These are phyloP conservation scores for Peromyscus californicus DNA, from an alignment of 2,113 vertebrate genomes.

Conservation along the genomic window DNA sequence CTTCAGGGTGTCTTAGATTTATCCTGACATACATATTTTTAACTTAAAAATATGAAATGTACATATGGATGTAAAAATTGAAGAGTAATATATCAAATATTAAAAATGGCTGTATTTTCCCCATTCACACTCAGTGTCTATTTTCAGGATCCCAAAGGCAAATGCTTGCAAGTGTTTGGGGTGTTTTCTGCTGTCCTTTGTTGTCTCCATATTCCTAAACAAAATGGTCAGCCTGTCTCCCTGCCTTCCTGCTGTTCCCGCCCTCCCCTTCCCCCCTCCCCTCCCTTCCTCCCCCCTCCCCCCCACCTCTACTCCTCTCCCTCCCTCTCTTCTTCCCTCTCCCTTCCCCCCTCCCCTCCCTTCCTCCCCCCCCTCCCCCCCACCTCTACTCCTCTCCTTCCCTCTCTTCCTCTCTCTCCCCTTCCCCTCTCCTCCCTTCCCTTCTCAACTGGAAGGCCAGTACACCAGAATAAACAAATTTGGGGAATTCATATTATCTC, in stretches of 20 bases:
- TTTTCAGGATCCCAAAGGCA: neutral
- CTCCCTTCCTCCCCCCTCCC: neutral
- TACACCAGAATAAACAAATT: neutral
- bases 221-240: neutral
- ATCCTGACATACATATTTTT: neutral
- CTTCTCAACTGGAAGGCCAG: neutral
- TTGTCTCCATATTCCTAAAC: neutral
- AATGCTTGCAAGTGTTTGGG: neutral
- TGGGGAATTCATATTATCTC: neutral
- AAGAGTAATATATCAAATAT: neutral
- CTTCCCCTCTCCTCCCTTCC: neutral
- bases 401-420: too few relatives aligned
- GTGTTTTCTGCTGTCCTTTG: neutral
- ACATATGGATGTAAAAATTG: neutral
- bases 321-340: too few relatives aligned
- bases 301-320: accelerated
- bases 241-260: neutral
- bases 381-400: accelerated
- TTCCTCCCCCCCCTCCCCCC: neutral
- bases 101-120: neutral
- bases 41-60: neutral
- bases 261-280: accelerated
- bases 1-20: neutral
- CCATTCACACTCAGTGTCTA: neutral
- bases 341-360: neutral